phyloP scores from a whole-genome alignment of 2,888 invertebrate species.

The Acronicta psi region DNA sequence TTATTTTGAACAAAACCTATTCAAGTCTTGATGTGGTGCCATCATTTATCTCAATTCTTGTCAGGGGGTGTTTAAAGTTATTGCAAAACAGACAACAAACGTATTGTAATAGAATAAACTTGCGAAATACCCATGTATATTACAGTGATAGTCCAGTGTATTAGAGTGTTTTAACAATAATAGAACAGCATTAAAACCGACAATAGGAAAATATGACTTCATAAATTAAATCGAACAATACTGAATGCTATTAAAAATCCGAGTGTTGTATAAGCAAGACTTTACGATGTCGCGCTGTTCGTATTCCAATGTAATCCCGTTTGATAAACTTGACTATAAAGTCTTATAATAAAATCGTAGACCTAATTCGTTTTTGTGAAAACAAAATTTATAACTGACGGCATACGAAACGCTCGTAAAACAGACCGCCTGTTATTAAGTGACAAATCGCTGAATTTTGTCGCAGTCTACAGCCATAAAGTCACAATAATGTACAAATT shows the following conservation, averaged over 20 bases:
- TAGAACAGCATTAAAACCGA: slow-evolving; percentile 54
- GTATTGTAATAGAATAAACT: slow-evolving; percentile 21
- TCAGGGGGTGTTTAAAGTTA: slow-evolving; percentile 22
- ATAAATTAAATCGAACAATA: slow-evolving; percentile 69
- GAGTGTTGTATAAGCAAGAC: slow-evolving; percentile 64
- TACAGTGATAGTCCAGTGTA: slow-evolving; percentile 25
- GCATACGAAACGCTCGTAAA: slow-evolving; percentile 74
- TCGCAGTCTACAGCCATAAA: slow-evolving; percentile 75
- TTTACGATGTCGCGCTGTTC: slow-evolving; percentile 70
- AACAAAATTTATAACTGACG: slow-evolving; percentile 74
- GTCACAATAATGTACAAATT: slow-evolving; percentile 76
- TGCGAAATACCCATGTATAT: slow-evolving; percentile 18
- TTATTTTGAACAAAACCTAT: slow-evolving; percentile 18
- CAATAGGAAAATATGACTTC: slow-evolving; percentile 66
- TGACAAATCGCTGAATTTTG: slow-evolving; percentile 80
- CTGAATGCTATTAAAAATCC: slow-evolving; percentile 67
- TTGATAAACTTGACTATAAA: slow-evolving; percentile 78
- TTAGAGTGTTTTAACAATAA: slow-evolving; percentile 40
- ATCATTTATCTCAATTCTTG: slow-evolving; percentile 27
- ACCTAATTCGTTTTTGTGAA: slow-evolving; percentile 78
- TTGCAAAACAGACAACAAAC: slow-evolving; percentile 14
- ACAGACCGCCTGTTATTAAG: slow-evolving; percentile 79
- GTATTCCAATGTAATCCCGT: slow-evolving; percentile 70
- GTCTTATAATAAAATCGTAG: slow-evolving; percentile 76
- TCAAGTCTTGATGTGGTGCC: slow-evolving; percentile 19